Conservation (phyloP, 1,140 invertebrate species). For the Mamestra configurata region DNA sequence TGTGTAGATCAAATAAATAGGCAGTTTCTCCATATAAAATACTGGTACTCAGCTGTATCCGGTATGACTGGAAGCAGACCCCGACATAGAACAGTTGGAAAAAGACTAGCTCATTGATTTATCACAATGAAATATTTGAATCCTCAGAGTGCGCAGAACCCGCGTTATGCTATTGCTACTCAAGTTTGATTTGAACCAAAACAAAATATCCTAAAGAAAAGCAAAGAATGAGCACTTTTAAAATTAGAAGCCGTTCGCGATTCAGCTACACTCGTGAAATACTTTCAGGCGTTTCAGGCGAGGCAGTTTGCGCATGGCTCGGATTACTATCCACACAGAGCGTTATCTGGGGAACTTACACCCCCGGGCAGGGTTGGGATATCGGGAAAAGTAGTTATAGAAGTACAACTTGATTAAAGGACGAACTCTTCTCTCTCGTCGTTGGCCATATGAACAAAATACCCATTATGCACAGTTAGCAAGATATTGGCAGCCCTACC, state of each 20-base stretch:
- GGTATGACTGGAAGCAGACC: too few species aligned
- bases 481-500: too few species aligned
- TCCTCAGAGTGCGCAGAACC: too few species aligned
- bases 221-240: not conserved
- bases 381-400: not conserved
- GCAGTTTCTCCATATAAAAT: too few species aligned
- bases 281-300: constrained; percentile 14
- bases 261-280: constrained; percentile 14
- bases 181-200: not conserved
- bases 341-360: constrained; percentile 43
- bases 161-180: not conserved
- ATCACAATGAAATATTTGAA: too few species aligned
- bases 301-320: constrained; percentile 27
- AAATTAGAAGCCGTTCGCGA: not conserved
- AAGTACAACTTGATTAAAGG: not conserved
- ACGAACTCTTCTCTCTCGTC: too few species aligned
- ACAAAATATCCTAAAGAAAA: not conserved
- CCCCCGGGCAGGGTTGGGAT: not conserved
- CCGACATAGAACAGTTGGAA: too few species aligned
- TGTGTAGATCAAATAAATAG: too few species aligned
- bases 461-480: too few species aligned
- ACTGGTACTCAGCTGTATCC: too few species aligned
- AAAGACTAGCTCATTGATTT: too few species aligned
- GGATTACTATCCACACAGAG: constrained; percentile 46
- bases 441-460: too few species aligned